Base-by-base conservation (phyloP, 1,140 invertebrate species). In the Thaumetopoea pityocampa region DNA sequence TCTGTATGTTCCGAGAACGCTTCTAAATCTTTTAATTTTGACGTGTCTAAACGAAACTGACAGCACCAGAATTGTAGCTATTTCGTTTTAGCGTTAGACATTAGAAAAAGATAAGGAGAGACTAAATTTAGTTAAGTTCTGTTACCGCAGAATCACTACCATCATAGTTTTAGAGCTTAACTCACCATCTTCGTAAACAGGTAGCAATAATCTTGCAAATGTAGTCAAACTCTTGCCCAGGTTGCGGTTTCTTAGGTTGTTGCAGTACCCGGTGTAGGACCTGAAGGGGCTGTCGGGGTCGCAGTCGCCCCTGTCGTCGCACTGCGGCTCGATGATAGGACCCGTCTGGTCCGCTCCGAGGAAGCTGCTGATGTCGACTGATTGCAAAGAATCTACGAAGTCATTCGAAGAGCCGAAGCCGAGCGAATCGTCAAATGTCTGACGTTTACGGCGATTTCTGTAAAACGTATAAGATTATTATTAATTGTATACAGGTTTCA, bases 131-230 rank as follows among this genome's bases (percentile, higher is more conserved):
- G n/a, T n/a, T n/a, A n/a, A n/a, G n/a, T n/a, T n/a, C n/a, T n/a
- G n/a, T n/a, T n/a, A n/a, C n/a, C n/a, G n/a, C n/a, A n/a, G n/a
- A n/a, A n/a, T n/a, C n/a, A n/a, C n/a, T n/a, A n/a, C n/a, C n/a
- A n/a, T n/a, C n/a, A n/a, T n/a, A n/a, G n/a, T n/a, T n/a, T n/a
- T n/a, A n/a, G n/a, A n/a, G n/a, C 11, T 15, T n/a, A 29, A 66
- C 63, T 69, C 67, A 82, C 95, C 94, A 72, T 98, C 95, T 77
- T 96, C 94, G 73, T 98, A 98, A 6, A 89, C 90, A 1, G 96
- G 91, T 0, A 95, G 93, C 23, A 97, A 66, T 27, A 98, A 85
- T 52, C 96, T 88, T 0, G 94, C 91, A 71, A 98, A 96, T 0
- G 94, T 94, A 0, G 93, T 95, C 43, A 96, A 84, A 52, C 92